A percentile compares a stretch with the other conserved stretches of the same genome.
These are phyloP conservation scores for Tetramorium simillimum DNA, from an alignment of 1,140 invertebrate genomes.

Conservation along the genomic window DNA sequence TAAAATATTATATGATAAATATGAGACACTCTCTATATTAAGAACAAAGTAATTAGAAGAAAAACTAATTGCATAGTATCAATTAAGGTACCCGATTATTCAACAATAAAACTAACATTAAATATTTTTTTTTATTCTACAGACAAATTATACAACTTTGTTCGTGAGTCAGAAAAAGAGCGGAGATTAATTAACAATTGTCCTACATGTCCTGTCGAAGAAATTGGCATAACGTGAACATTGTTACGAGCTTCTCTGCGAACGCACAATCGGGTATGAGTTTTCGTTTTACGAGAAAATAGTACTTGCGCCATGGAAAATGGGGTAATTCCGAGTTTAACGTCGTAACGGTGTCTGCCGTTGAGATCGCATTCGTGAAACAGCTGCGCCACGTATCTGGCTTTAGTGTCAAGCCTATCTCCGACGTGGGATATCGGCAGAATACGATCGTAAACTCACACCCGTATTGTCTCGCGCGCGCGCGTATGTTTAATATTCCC, in stretches of 20 bases:
- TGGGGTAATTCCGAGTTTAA: slow-evolving; percentile 7
- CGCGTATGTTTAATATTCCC: background rate
- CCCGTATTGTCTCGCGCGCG: background rate
- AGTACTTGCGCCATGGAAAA: background rate
- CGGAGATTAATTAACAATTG: background rate
- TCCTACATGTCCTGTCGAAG: background rate
- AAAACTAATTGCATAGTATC: background rate
- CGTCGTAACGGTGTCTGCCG: background rate
- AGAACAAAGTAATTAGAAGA: background rate
- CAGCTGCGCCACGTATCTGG: background rate
- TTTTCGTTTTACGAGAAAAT: slow-evolving; percentile 7
- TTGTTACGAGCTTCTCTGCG: background rate
- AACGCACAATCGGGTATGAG: slow-evolving; percentile 1
- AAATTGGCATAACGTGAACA: background rate
- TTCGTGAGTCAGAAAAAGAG: background rate
- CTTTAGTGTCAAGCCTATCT: slow-evolving; percentile 11
- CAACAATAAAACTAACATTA: background rate
- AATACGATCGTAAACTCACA: background rate
- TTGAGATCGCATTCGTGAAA: slow-evolving; percentile 29
- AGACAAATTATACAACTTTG: background rate
- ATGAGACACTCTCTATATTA: background rate
- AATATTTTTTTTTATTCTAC: background rate
- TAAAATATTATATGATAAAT: slow-evolving; percentile 3
- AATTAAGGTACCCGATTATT: background rate
- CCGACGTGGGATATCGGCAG: background rate